Percentiles rank a stretch among this genome's conserved stretches.
These are phyloP conservation scores for Lagorchestes hirsutus DNA, from an alignment of 2,797 vertebrate species.

Conservation along the genomic window DNA sequence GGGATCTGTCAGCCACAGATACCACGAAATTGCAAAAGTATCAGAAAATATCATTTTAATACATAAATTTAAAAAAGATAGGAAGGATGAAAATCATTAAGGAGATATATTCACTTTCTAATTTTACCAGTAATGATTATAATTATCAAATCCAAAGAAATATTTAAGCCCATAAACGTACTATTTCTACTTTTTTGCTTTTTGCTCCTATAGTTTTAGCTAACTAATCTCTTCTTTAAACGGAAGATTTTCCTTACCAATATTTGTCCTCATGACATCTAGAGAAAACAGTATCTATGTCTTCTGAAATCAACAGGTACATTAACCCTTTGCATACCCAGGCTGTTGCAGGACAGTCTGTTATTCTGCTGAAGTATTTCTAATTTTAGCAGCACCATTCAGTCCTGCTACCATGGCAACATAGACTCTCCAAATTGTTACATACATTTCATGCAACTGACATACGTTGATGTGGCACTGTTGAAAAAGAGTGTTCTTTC, in stretches of 20 bases:
- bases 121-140: slow-evolving; percentile 36
- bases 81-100: background rate
- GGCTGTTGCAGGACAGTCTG: background rate
- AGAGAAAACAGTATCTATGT: background rate
- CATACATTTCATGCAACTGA: accelerated
- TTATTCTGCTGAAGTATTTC: background rate
- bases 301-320: background rate
- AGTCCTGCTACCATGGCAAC: background rate
- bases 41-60: slow-evolving; percentile 34
- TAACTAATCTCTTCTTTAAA: slow-evolving; percentile 6
- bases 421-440: background rate
- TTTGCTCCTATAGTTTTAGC: background rate
- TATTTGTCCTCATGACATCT: background rate
- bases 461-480: background rate
- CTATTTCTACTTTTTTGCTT: slow-evolving; percentile 23
- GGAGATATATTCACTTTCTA: slow-evolving; percentile 48
- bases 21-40: slow-evolving; percentile 26
- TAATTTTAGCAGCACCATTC: background rate
- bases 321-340: background rate
- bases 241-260: background rate
- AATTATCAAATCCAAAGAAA: slow-evolving; percentile 2
- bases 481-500: background rate
- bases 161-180: slow-evolving; percentile 15
- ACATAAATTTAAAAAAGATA: background rate
- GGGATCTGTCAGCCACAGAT: background rate